A percentile compares a stretch with the other conserved stretches of the same genome.
Evolutionary conservation across 1,140 invertebrate species (phyloP).

Genomic region (Diorhabda carinulata): DNA sequence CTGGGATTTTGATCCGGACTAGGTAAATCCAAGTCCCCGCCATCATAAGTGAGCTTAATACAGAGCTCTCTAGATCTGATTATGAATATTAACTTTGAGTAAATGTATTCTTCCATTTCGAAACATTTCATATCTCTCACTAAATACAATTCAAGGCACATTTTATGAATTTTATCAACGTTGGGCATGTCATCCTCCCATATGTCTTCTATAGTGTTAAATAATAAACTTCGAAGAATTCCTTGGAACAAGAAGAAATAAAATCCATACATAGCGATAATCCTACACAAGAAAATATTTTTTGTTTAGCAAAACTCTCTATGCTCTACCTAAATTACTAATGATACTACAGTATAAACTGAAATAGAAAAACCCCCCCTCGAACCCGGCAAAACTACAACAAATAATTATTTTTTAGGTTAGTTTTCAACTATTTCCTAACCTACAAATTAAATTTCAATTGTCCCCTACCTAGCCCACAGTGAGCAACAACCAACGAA

Average conservation of each 20-base stretch:
- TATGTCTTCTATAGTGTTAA: constrained; percentile 3
- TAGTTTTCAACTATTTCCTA: too few species aligned
- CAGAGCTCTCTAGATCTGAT: constrained; percentile 26
- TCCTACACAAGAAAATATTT: constrained; percentile 19
- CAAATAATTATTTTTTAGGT: too few species aligned
- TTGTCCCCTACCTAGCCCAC: too few species aligned
- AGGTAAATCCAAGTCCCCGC: not conserved
- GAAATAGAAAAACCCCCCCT: too few species aligned
- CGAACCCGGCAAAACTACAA: too few species aligned
- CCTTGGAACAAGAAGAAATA: constrained; percentile 23
- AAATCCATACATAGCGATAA: constrained; percentile 24
- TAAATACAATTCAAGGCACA: constrained; percentile 26
- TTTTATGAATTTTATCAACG: constrained; percentile 7
- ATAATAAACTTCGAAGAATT: not conserved
- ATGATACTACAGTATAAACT: too few species aligned
- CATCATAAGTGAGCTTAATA: constrained; percentile 19
- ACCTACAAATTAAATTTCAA: too few species aligned
- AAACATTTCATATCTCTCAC: constrained; percentile 26
- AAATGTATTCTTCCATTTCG: constrained; percentile 27
- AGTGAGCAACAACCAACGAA: too few species aligned
- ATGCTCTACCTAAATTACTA: too few species aligned
- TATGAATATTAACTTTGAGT: constrained; percentile 24
- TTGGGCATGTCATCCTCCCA: constrained; percentile 26
- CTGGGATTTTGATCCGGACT: not conserved
- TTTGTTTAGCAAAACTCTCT: not conserved